Conservation (phyloP, 2,888 invertebrate species). For the Drosophila robusta region DNA sequence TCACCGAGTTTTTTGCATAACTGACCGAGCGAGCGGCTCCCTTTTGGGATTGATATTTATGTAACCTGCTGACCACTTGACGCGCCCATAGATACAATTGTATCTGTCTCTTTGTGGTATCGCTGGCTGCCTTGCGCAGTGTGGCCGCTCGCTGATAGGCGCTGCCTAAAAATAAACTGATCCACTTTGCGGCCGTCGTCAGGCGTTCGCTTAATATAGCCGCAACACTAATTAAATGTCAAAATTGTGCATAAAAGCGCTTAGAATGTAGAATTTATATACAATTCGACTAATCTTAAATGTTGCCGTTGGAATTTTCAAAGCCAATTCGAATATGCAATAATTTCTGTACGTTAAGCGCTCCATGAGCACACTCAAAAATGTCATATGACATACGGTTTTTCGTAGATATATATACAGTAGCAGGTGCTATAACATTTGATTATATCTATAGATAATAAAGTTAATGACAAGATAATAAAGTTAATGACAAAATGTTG, state of each 20-base stretch:
- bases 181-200: constrained; percentile 56
- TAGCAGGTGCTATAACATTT: constrained; percentile 3
- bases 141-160: constrained; percentile 32
- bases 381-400: constrained; percentile 22
- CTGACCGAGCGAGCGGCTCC: constrained; percentile 45
- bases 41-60: constrained; percentile 56
- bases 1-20: constrained; percentile 76
- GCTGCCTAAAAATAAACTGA: constrained; percentile 64
- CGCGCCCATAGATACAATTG: constrained; percentile 59
- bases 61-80: constrained; percentile 59
- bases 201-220: constrained; percentile 57
- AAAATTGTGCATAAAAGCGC: constrained; percentile 66
- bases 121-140: not conserved
- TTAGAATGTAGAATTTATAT: constrained; percentile 66
- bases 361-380: not conserved
- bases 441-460: not conserved
- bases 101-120: constrained; percentile 35
- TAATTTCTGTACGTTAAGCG: constrained; percentile 32
- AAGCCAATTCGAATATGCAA: constrained; percentile 59
- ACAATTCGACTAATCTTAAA: constrained; percentile 58
- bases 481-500: not conserved
- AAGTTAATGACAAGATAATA: not conserved
- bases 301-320: constrained; percentile 64
- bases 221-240: constrained; percentile 75
- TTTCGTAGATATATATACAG: not conserved